Conservation (phyloP, 2,888 invertebrate species). For the Trichogramma evanescens region DNA sequence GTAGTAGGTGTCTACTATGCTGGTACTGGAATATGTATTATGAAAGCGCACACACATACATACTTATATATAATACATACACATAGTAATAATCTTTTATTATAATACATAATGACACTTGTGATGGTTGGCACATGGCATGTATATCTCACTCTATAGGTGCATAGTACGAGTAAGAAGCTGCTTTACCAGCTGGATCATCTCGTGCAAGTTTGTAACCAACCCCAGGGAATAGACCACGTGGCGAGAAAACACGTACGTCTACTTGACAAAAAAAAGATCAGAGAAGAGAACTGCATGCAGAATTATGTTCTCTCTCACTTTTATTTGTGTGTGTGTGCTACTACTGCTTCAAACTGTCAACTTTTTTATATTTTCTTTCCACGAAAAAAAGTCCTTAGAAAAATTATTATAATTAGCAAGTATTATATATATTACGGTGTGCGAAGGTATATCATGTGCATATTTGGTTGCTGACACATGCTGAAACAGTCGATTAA, state of each 20-base stretch:
- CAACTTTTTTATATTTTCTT: background rate
- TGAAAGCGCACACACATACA: no score
- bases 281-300: background rate
- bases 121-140: no score
- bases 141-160: conserved; percentile 50
- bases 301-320: conserved; percentile 2
- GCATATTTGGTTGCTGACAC: no score
- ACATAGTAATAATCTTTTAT: no score
- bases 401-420: no score
- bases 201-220: conserved; percentile 92
- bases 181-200: conserved; percentile 91
- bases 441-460: no score
- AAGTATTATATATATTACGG: no score
- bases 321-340: conserved; percentile 19
- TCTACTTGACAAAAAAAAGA: conserved; percentile 34
- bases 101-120: no score
- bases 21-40: no score
- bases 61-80: no score
- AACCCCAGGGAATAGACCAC: conserved; percentile 65
- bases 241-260: conserved; percentile 69
- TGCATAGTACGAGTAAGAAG: conserved; percentile 93
- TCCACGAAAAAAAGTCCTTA: background rate
- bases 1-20: no score
- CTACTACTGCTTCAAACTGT: background rate
- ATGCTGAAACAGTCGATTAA: no score